Conservation (phyloP, 1,140 invertebrate species). For the Augochlora pura region DNA sequence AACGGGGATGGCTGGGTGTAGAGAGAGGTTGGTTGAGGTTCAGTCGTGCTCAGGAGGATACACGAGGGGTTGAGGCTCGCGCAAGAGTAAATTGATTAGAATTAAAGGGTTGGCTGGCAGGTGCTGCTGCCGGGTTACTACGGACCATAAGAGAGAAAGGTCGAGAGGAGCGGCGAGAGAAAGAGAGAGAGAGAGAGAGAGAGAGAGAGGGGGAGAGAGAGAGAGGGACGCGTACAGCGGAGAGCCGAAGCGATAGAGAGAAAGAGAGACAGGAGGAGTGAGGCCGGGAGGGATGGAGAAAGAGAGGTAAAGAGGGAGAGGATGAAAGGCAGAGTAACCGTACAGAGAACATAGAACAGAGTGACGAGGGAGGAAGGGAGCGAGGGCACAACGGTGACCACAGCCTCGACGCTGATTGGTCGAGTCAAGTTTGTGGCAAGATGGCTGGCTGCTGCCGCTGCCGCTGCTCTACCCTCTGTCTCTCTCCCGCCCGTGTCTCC, state of each 20-base stretch:
- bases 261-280: constrained; percentile 33
- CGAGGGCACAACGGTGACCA: constrained; percentile 78
- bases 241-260: constrained; percentile 31
- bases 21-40: constrained; percentile 52
- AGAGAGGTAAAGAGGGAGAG: constrained; percentile 38
- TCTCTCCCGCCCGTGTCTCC: constrained; percentile 37
- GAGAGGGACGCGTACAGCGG: neutral
- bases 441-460: constrained; percentile 73
- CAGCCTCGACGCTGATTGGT: constrained; percentile 80
- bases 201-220: neutral
- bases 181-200: constrained; percentile 2
- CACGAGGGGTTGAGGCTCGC: constrained; percentile 58
- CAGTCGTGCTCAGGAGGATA: constrained; percentile 63
- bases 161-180: neutral
- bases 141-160: constrained; percentile 52
- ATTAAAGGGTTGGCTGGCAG: constrained; percentile 78
- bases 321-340: constrained; percentile 44
- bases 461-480: constrained; percentile 37
- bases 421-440: constrained; percentile 81
- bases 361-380: constrained; percentile 49
- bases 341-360: constrained; percentile 44
- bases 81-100: constrained; percentile 80
- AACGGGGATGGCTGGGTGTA: constrained; percentile 21
- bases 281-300: constrained; percentile 41
- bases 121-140: constrained; percentile 58